These are phyloP conservation scores for Gallinago media DNA, from an alignment of 2,113 vertebrate genomes.

Conservation along the genomic window DNA sequence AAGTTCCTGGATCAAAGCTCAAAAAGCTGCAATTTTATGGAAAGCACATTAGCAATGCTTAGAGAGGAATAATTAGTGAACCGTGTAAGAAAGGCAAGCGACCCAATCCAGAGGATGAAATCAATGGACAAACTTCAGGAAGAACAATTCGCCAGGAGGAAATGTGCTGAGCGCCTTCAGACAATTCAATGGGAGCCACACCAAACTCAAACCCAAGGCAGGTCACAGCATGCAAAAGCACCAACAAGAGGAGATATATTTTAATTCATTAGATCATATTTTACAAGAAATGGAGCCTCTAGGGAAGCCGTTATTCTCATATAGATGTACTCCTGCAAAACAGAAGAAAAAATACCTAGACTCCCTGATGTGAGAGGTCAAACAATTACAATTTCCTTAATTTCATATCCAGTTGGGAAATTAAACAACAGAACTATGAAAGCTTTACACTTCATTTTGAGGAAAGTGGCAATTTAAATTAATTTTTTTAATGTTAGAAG, in stretches of 20 bases:
- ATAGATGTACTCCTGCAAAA: slow-evolving; percentile 64
- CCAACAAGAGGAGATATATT: slow-evolving; percentile 17
- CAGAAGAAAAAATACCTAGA: slow-evolving; percentile 68
- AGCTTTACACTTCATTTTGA: slow-evolving; percentile 76
- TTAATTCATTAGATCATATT: slow-evolving; percentile 53
- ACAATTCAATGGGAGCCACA: slow-evolving; percentile 23
- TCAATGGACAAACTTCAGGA: background rate
- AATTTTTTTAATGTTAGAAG: slow-evolving; percentile 78
- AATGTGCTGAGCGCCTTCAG: background rate
- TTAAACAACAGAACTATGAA: slow-evolving; percentile 77
- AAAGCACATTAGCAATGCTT: slow-evolving; percentile 20
- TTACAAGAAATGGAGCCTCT: slow-evolving; percentile 36
- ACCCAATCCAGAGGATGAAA: background rate
- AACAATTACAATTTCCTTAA: slow-evolving; percentile 79
- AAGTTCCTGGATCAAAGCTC: slow-evolving; percentile 41
- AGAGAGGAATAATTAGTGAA: slow-evolving; percentile 10
- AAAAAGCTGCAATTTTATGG: slow-evolving; percentile 9
- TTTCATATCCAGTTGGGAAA: slow-evolving; percentile 82
- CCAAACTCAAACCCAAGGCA: background rate
- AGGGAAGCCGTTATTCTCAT: slow-evolving; percentile 59
- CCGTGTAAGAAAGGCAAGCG: background rate
- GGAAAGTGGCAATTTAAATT: slow-evolving; percentile 81
- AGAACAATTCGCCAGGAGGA: slow-evolving; percentile 19
- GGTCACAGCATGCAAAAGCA: background rate
- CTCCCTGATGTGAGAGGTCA: slow-evolving; percentile 75